Evolutionary conservation across 2,797 vertebrate species (phyloP), one percentile per base, ranked within the genome.

Genomic region (Etheostoma nigrum): DNA sequence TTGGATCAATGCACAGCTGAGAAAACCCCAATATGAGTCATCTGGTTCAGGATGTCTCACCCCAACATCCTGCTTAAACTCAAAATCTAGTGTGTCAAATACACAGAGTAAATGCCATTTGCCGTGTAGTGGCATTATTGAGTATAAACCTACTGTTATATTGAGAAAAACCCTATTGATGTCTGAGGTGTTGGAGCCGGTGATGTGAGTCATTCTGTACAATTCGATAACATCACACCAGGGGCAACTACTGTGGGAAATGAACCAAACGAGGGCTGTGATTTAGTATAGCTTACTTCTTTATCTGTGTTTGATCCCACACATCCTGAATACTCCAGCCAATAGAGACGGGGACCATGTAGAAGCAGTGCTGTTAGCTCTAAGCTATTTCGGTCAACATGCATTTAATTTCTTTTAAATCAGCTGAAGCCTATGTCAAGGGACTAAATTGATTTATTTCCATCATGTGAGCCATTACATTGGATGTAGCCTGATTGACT

Each of bases 401-500:
- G 78, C 73, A 81, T 73, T 64, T 60, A 40, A 60, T 57, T 55
- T 67, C 59, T 58, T 75, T 76, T 76, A 86, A 89, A 84, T 74
- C 60, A 75, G 85, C 86, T 83, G 71, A 66, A 77, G 19, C 44
- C 62, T 10, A 61, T 80, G 79, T 61, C 27, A 71, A 74, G 77
- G 63, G 58, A 54, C 58, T 62, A 73, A 89, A 86, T 76, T 67
- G 57, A 84, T 71, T 87, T 81, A 86, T 91, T 88, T 77, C 77
- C 75, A 55, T 84, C 74, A 80, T 81, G 51, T 71, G 68, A 70
- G 78, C 66, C 78, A 69, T 85, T 60, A 62, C 4, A 68, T 45
- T 67, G 62, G 61, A 72, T n/a, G 67, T 21, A 40, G 16, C 18
- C 59, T 78, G 74, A 90, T 85, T 84, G 72, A 79, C 70, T 85